A percentile compares a stretch with the other conserved stretches of the same genome.
phyloP scores from a whole-genome alignment of 2,888 invertebrate species.

The Sphaerophoria rueppellii region DNA sequence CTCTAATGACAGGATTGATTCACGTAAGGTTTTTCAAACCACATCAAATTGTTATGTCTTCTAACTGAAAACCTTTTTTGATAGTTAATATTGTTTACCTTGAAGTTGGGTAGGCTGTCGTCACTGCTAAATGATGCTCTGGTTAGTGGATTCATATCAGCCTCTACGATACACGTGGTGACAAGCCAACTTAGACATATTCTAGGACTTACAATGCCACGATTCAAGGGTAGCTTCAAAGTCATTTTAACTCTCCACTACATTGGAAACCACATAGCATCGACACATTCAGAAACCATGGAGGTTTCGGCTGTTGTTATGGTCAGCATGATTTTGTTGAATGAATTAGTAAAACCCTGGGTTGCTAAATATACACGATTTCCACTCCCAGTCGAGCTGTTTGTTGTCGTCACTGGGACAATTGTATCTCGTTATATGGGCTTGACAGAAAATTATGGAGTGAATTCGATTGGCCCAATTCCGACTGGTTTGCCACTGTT shows the following conservation, averaged over 20 bases:
- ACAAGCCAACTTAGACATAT: constrained; percentile 86
- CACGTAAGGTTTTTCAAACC: constrained; percentile 83
- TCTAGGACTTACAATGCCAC: constrained; percentile 84
- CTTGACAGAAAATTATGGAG: constrained; percentile 83
- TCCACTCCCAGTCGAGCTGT: constrained; percentile 89
- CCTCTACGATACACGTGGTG: constrained; percentile 87
- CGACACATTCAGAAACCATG: constrained; percentile 85
- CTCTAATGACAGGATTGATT: constrained; percentile 87
- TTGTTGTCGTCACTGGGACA: constrained; percentile 87
- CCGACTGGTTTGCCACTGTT: constrained; percentile 88
- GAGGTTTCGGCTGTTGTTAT: constrained; percentile 86
- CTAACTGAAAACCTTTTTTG: neutral
- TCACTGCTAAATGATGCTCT: constrained; percentile 86
- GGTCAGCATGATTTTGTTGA: constrained; percentile 84
- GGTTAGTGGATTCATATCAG: constrained; percentile 89
- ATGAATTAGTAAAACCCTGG: constrained; percentile 86
- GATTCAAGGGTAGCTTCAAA: constrained; percentile 85
- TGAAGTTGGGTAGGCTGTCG: constrained; percentile 85
- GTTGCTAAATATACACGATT: constrained; percentile 85
- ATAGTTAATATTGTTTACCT: constrained; percentile 85
- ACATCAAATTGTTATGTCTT: neutral
- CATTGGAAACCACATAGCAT: constrained; percentile 84
- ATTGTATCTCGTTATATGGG: constrained; percentile 85
- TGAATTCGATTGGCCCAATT: constrained; percentile 86
- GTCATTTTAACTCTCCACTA: constrained; percentile 84